phyloP scores from a whole-genome alignment of 92 coral and sea anemone genomes.

The Porites lobata region DNA sequence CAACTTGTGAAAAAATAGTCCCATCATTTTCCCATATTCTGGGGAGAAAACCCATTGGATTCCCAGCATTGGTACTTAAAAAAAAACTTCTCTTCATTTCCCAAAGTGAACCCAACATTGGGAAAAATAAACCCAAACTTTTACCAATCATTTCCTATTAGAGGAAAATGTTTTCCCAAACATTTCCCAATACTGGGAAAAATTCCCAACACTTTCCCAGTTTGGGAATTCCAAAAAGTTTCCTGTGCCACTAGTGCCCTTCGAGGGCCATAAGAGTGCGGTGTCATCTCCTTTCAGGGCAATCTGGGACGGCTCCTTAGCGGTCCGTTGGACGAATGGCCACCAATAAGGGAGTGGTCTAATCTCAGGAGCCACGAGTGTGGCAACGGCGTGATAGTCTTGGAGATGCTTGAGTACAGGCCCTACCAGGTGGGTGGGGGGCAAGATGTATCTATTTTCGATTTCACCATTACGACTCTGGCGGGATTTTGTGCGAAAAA shows the following conservation, averaged over 20 bases:
- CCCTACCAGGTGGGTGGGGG: slow-evolving; percentile 36
- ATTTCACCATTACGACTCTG: background rate
- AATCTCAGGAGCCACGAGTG: slow-evolving; percentile 36
- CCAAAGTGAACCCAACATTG: too few relatives aligned
- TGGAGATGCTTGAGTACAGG: slow-evolving; percentile 36
- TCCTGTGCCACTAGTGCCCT: background rate
- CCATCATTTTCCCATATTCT: too few relatives aligned
- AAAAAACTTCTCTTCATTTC: too few relatives aligned
- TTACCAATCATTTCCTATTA: too few relatives aligned
- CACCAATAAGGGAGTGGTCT: slow-evolving; percentile 28
- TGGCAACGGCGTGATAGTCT: slow-evolving; percentile 7
- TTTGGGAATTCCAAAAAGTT: too few relatives aligned
- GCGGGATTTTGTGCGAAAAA: slow-evolving; percentile 36
- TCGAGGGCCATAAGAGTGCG: slow-evolving; percentile 18
- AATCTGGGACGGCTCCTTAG: background rate
- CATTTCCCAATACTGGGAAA: too few relatives aligned
- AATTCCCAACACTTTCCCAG: too few relatives aligned
- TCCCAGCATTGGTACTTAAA: too few relatives aligned
- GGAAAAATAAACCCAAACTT: too few relatives aligned
- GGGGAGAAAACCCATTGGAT: too few relatives aligned
- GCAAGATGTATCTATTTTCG: slow-evolving; percentile 28
- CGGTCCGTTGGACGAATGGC: background rate
- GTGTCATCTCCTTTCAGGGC: slow-evolving; percentile 7
- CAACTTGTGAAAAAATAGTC: too few relatives aligned
- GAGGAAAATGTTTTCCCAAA: too few relatives aligned